Base-by-base conservation (phyloP, 2,888 invertebrate species). In the Athalia cordata region DNA sequence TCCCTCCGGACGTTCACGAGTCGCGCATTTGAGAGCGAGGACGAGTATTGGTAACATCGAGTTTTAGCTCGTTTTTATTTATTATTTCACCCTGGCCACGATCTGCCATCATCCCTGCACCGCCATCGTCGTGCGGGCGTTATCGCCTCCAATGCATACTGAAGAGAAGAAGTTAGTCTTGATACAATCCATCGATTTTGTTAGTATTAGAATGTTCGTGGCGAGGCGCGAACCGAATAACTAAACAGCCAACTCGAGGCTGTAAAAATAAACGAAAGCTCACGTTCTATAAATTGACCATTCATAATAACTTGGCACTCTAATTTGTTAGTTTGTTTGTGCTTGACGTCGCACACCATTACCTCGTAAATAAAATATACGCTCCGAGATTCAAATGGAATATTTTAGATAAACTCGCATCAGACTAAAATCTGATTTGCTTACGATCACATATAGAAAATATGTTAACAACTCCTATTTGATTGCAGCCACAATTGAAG, bases 261-360 rank as follows among this genome's bases (percentile, higher is more conserved):
- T 61, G 75, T 62, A 50, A 75, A 75, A 75, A 75, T 64, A 75
- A 75, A 62, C 75, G 62, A 75, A 50, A 49, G n/a, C 61, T 75
- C 49, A 62, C 62, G 62, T 75, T 75, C 75, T 49, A 75, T 75
- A 75, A 75, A 75, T 75, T 75, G 62, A 61, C 62, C 62, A 75
- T 75, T 64, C 62, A 50, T 75, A 64, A 75, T 75, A 75, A 75
- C 61, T 64, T 29, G 50, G 62, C 61, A 50, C 45, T 64, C 49
- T 75, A 75, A 62, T 75, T 75, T 62, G 75, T 64, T 75, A 7
- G 75, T 57, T 75, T 75, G 75, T 52, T 52, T 75, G 29, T 64
- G 9, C 15, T 49, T 75, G 11, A 45, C 75, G 29, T 75, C 52
- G 49, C 8, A 50, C 62, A 15, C 15, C 50, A 62, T 62, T 29